Conservation (phyloP, 30 jellyfish, hydroid and myxozoan species). For the Hydra vulgaris region DNA sequence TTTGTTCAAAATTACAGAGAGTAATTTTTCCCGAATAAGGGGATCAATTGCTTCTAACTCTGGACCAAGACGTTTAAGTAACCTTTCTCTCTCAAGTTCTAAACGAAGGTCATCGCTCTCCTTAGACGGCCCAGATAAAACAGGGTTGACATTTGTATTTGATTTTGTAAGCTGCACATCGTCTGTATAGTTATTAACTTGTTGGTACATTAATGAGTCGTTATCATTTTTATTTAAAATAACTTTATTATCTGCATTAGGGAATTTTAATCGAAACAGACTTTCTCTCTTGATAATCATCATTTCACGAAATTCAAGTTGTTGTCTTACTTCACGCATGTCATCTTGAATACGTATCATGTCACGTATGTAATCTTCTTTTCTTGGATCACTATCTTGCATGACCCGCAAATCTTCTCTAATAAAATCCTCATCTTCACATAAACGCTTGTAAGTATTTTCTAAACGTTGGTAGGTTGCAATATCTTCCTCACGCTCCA, state of each 20-base stretch:
- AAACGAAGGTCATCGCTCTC: slow-evolving; percentile 47
- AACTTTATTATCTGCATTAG: slow-evolving; percentile 21
- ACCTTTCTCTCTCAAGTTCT: slow-evolving; percentile 62
- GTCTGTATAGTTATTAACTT: slow-evolving; percentile 9
- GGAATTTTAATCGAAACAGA: slow-evolving; percentile 32
- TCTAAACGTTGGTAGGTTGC: slow-evolving; percentile 60
- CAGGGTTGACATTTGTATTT: neutral
- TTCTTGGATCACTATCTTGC: slow-evolving; percentile 75
- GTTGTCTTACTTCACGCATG: slow-evolving; percentile 63
- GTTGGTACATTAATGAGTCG: slow-evolving; percentile 10
- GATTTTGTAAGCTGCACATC: neutral
- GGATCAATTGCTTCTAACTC: slow-evolving; percentile 59
- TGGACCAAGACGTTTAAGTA: slow-evolving; percentile 59
- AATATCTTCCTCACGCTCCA: slow-evolving; percentile 63
- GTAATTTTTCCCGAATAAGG: slow-evolving; percentile 36
- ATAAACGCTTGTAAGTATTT: slow-evolving; percentile 60
- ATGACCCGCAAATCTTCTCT: slow-evolving; percentile 46
- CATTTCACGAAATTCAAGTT: slow-evolving; percentile 61
- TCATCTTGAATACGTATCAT: slow-evolving; percentile 54
- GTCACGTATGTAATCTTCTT: slow-evolving; percentile 52
- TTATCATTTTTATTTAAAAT: slow-evolving; percentile 37
- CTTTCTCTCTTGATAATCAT: slow-evolving; percentile 80
- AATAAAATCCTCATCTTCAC: slow-evolving; percentile 72
- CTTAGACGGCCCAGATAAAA: neutral
- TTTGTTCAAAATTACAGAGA: slow-evolving; percentile 43